A percentile compares a stretch with the other conserved stretches of the same genome.
These are phyloP conservation scores for Pelagia noctiluca DNA, from an alignment of 30 jellyfish, hydroid and myxozoan genomes.

Conservation along the genomic window DNA sequence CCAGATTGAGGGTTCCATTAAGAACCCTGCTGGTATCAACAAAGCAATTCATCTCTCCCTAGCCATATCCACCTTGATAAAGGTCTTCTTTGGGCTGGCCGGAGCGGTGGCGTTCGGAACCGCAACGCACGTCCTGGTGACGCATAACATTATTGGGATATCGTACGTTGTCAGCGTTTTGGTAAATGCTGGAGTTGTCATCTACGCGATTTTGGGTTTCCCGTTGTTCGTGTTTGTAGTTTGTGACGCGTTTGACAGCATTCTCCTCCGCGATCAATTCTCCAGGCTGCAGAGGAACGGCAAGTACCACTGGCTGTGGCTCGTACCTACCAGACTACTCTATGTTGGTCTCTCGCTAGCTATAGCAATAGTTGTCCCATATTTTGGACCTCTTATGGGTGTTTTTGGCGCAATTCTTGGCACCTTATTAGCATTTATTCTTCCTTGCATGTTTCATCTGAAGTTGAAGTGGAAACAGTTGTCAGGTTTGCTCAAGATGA, in stretches of 20 bases:
- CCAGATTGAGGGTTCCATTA: constrained; percentile 62
- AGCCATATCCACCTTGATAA: constrained; percentile 31
- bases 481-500: neutral
- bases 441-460: constrained; percentile 68
- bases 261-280: neutral
- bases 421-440: constrained; percentile 27
- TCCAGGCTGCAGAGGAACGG: neutral
- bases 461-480: constrained; percentile 58
- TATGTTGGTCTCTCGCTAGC: constrained; percentile 10
- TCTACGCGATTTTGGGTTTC: constrained; percentile 11
- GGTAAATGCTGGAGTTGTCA: neutral
- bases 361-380: constrained; percentile 51
- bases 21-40: constrained; percentile 18
- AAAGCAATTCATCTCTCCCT: constrained; percentile 33
- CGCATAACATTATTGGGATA: constrained; percentile 4
- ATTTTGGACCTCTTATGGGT: constrained; percentile 39
- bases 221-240: constrained; percentile 48
- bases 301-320: constrained; percentile 24
- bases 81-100: constrained; percentile 21
- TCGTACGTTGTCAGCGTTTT: neutral
- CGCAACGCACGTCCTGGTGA: constrained; percentile 16
- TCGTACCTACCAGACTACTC: constrained; percentile 22
- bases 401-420: constrained; percentile 59
- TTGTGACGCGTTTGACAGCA: constrained; percentile 42
- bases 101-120: constrained; percentile 67